phyloP scores from a whole-genome alignment of 2,888 invertebrate species.

The Chrysolina haemoptera region DNA sequence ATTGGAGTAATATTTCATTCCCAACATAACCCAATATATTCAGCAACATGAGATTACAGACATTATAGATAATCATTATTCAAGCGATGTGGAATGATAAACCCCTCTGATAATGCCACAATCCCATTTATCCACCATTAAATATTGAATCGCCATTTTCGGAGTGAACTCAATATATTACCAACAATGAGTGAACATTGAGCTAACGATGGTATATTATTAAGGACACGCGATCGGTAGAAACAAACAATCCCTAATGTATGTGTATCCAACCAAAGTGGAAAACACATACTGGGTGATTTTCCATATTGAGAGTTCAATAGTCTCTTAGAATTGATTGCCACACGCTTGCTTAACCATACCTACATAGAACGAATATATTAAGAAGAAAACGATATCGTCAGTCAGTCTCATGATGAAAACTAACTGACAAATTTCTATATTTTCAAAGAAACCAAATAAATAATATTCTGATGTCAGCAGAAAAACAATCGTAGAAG shows the following conservation, averaged over 20 bases:
- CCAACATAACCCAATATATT: background rate
- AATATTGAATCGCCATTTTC: background rate
- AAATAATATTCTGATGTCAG: too few relatives aligned
- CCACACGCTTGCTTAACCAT: too few relatives aligned
- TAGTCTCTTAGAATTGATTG: too few relatives aligned
- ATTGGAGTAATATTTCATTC: too few relatives aligned
- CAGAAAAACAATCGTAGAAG: too few relatives aligned
- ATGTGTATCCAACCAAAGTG: background rate
- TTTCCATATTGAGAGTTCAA: too few relatives aligned
- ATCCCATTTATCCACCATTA: background rate
- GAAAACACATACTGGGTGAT: background rate
- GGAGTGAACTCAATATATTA: background rate
- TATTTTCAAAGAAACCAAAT: too few relatives aligned
- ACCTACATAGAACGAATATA: too few relatives aligned
- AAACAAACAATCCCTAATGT: background rate
- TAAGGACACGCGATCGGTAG: background rate
- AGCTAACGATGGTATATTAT: background rate
- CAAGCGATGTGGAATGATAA: background rate
- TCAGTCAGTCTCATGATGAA: too few relatives aligned
- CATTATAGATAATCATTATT: background rate
- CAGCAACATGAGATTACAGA: background rate
- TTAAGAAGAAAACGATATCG: too few relatives aligned
- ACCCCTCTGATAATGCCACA: background rate
- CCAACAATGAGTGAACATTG: slow-evolving; percentile 1
- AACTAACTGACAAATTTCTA: too few relatives aligned